A percentile compares a stretch with the other conserved stretches of the same genome.
Evolutionary conservation across 2,888 invertebrate species (phyloP).

Genomic region (Drosophila atripex): DNA sequence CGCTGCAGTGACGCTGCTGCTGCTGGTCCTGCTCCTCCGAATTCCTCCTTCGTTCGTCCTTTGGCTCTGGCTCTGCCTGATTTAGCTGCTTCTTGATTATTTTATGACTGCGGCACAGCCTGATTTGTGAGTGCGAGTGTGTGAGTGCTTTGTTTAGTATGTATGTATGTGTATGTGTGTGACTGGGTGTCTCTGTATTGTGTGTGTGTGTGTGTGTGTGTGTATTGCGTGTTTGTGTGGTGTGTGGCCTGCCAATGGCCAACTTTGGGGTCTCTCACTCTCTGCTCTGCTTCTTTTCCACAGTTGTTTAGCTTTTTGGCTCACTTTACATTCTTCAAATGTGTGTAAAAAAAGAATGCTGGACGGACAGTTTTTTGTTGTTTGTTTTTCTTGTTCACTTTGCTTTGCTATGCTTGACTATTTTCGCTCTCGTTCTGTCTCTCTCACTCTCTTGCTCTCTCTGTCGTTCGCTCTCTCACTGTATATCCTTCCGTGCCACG

Average conservation of each 20-base stretch:
- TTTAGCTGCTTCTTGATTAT: constrained; percentile 69
- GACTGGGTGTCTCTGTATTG: constrained; percentile 5
- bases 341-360: constrained; percentile 46
- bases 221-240: constrained; percentile 20
- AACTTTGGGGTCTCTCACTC: constrained; percentile 66
- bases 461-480: constrained; percentile 33
- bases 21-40: constrained; percentile 14
- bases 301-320: constrained; percentile 43
- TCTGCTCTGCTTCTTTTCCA: constrained; percentile 18
- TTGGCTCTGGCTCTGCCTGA: constrained; percentile 26
- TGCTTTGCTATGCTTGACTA: constrained; percentile 34
- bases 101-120: constrained; percentile 77
- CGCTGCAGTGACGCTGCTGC: constrained; percentile 41
- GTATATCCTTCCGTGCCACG: constrained; percentile 56
- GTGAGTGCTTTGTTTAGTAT: constrained; percentile 7
- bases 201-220: constrained; percentile 17
- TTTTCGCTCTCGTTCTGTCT: constrained; percentile 33
- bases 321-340: constrained; percentile 52
- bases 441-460: constrained; percentile 17
- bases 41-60: constrained; percentile 12
- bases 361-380: constrained; percentile 66
- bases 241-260: constrained; percentile 62
- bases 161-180: constrained; percentile 16
- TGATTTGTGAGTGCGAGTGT: constrained; percentile 37
- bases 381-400: constrained; percentile 40